Conservation (phyloP, 2,888 invertebrate genomes). For the Limnephilus auricula region DNA sequence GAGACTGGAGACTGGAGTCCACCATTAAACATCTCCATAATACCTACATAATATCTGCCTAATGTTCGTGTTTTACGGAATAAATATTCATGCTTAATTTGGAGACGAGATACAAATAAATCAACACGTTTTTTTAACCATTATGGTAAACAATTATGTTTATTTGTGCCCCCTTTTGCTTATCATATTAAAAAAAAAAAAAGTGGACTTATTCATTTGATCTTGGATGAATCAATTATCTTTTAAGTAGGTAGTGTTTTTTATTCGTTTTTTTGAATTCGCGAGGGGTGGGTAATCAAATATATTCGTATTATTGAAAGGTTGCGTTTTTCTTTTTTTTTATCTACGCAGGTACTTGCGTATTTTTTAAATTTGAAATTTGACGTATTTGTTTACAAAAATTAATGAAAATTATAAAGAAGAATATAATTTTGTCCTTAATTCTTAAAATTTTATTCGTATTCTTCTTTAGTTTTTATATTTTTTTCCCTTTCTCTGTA, state of each 20-base stretch:
- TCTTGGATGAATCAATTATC: background rate
- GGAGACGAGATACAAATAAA: background rate
- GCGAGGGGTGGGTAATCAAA: background rate
- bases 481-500: too few species aligned
- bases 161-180: background rate
- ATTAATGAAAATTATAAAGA: too few species aligned
- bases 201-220: background rate
- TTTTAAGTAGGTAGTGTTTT: too few species aligned
- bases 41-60: background rate
- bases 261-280: background rate
- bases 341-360: too few species aligned
- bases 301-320: background rate
- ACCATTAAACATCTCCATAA: background rate
- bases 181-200: background rate
- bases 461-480: too few species aligned
- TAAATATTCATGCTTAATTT: background rate
- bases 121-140: background rate
- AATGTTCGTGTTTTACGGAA: background rate
- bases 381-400: too few species aligned
- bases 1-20: background rate
- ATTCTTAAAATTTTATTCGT: too few species aligned
- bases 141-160: background rate
- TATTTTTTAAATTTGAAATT: too few species aligned
- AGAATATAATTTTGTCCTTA: too few species aligned
- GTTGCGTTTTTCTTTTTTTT: too few species aligned